Evolutionary conservation across 2,113 vertebrate species (phyloP).

Genomic region (Pogonocichla stellata): DNA sequence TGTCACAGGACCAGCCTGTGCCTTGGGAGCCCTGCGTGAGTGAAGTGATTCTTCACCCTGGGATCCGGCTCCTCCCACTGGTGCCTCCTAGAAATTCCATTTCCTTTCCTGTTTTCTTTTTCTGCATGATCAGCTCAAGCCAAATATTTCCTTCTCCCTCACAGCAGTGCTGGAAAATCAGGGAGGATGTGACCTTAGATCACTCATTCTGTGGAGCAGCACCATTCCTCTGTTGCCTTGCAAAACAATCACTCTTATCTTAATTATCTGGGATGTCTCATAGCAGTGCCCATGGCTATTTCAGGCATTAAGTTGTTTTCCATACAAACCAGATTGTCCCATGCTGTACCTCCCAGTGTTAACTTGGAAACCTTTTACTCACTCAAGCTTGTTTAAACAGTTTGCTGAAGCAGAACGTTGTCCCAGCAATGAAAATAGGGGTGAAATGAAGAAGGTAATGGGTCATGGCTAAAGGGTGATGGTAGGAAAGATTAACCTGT

Average conservation of each 20-base stretch:
- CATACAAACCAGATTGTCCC: neutral
- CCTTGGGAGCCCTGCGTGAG: neutral
- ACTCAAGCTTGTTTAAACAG: neutral
- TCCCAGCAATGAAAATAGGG: neutral
- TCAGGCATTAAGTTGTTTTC: neutral
- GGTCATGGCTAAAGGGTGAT: conserved; percentile 28
- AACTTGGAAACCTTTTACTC: neutral
- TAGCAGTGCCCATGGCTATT: neutral
- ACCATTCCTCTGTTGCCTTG: neutral
- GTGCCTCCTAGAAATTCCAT: neutral
- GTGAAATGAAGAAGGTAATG: neutral
- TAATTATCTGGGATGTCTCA: conserved; percentile 5
- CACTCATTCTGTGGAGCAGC: neutral
- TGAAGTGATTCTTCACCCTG: neutral
- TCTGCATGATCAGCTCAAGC: neutral
- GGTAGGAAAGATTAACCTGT: conserved; percentile 35
- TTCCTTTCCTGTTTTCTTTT: neutral
- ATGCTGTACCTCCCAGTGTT: neutral
- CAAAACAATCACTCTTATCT: conserved; percentile 14
- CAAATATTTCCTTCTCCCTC: neutral
- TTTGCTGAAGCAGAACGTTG: conserved; percentile 29
- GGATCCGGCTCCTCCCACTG: neutral
- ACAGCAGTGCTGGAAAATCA: neutral
- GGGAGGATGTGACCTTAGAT: conserved; percentile 20
- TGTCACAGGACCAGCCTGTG: neutral